Evolutionary conservation across 2,888 invertebrate species (phyloP), one percentile per base, ranked within the genome.

Genomic region (Lasioglossum marginatum): DNA sequence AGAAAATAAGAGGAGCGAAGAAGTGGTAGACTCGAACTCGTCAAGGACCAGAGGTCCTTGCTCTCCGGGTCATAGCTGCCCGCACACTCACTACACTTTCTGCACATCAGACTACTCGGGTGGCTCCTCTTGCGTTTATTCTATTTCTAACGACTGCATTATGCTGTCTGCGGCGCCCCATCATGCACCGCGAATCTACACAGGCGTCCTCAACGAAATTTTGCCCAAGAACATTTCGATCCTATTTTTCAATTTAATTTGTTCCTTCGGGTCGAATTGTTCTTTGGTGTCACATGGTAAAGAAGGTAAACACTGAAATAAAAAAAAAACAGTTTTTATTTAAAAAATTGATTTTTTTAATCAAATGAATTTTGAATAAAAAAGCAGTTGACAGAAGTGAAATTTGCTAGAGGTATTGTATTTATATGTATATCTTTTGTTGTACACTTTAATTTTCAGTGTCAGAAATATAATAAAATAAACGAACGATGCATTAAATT

Each of bases 11-110:
- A 85, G 77, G 86, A 82, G 78, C 86, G 87, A 79, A 88, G 88
- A 90, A 86, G 83, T 77, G 84, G 87, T 90, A 91, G 87, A 90
- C 88, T 87, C 88, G 90, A 91, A 91, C 92, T 90, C 93, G 92
- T 93, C 94, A 94, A 94, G 94, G 94, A 92, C 94, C 93, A 92
- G 91, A 93, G 94, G 94, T 94, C 94, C 92, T 94, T 94, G 94
- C 94, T 93, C 94, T 92, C 93, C 92, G 91, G 92, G 92, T 92
- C 93, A 93, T 92, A 93, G 92, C 91, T 83, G 80, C 89, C 88
- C 88, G 85, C 92, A 89, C 92, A 88, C 93, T 92, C 90, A 90
- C 93, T 91, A 93, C 89, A 92, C 89, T 89, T 91, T 89, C 90
- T 89, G 83, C 81, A 83, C 83, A 80, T 89, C 87, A 79, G 79